Base-by-base conservation (phyloP, 1,140 invertebrate genomes). In the Drosophila rufa region DNA sequence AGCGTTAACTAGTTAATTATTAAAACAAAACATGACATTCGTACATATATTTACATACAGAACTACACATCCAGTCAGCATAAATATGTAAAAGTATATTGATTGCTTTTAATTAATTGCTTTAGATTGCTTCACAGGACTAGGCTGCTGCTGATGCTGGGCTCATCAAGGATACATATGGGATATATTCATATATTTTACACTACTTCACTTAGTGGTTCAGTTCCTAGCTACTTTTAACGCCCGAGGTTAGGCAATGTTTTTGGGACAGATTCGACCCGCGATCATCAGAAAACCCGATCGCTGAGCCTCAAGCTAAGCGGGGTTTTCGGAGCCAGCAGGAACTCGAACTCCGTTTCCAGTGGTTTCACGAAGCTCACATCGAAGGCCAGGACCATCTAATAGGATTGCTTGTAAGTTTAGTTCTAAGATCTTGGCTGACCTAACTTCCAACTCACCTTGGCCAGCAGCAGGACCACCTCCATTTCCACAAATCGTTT, bases 401-500 rank as follows among this genome's bases (percentile, higher is more conserved):
- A 93, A 11, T 56, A 60, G 1, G 22, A 38, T n/a, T 6, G 11
- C 3, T 56, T 3, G 12, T 22, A 2, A 22, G 12, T 51, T 40
- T 25, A 38, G 11, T 17, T 50, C 3, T 11, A 36, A 6, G 6
- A 22, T 40, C 1, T 14, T 38, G 25, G 2, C 5, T 3, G 3
- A 17, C 7, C 1, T 0, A 43, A 45, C 3, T 0, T 2, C 12
- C 3, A 0, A 48, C 68, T 68, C 6, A 96, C 96, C 94, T 96
- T 96, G 4, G 96, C 96, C 8, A 97, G 85, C 45, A 97, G 94
- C 25, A 97, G 93, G 67, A 96, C 95, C 7, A 98, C 93, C 64
- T 96, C 95, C 60, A 97, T 94, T 79, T 97, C 96, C 4, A 97
- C 95, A 80, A 97, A 97, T 59, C 96, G 93, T 92, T 97, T 97